Conservation (phyloP, 1,140 invertebrate species). For the Drosophila suzukii region DNA sequence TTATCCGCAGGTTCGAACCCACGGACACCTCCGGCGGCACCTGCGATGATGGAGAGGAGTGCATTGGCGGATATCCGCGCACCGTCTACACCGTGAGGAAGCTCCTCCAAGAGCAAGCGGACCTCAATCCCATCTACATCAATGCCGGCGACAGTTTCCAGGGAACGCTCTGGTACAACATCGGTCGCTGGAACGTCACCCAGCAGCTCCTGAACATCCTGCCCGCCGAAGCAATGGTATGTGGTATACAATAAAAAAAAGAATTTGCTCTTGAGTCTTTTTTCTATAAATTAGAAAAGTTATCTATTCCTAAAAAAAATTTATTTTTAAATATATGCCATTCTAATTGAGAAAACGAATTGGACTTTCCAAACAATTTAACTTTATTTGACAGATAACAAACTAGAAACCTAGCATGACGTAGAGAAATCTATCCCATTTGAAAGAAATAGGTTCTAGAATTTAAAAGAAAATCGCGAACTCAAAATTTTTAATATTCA, state of each 20-base stretch:
- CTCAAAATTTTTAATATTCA: too few relatives aligned
- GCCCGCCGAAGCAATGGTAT: constrained; percentile 91
- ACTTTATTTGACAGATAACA: too few relatives aligned
- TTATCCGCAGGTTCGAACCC: constrained; percentile 88
- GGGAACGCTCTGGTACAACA: constrained; percentile 93
- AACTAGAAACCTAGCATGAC: too few relatives aligned
- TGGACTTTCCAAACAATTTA: too few relatives aligned
- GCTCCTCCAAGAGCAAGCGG: constrained; percentile 85
- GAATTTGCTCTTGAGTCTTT: too few relatives aligned
- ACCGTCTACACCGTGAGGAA: constrained; percentile 86
- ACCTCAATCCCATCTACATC: constrained; percentile 89
- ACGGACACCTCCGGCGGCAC: constrained; percentile 87
- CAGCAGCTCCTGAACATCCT: constrained; percentile 91
- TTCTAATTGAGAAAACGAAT: too few relatives aligned
- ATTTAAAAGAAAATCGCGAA: too few relatives aligned
- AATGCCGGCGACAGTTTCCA: constrained; percentile 95
- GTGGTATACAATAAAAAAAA: not conserved
- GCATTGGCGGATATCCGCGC: constrained; percentile 91
- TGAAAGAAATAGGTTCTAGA: too few relatives aligned
- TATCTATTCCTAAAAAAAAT: too few relatives aligned
- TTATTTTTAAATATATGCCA: too few relatives aligned
- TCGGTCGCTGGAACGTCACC: constrained; percentile 90
- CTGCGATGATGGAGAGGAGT: constrained; percentile 86
- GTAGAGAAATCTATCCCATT: too few relatives aligned
- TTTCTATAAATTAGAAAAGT: too few relatives aligned